These are phyloP conservation scores for Strigamia transsilvanica DNA, from an alignment of 2,888 invertebrate species.

Conservation along the genomic window DNA sequence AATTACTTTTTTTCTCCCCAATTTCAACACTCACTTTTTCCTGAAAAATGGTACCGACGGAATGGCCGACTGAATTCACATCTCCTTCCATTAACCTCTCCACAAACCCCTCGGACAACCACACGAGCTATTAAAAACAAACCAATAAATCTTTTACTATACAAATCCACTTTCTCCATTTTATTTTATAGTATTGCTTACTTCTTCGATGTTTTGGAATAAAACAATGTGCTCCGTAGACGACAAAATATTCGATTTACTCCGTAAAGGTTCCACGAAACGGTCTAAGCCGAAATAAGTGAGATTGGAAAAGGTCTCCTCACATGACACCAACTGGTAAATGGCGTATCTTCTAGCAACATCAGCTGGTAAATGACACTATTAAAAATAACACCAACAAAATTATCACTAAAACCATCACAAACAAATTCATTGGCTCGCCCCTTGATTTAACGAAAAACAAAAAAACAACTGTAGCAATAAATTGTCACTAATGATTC, in stretches of 20 bases:
- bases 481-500: not conserved
- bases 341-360: constrained; percentile 50
- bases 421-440: no score
- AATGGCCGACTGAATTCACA: constrained; percentile 52
- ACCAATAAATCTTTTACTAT: not conserved
- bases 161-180: not conserved
- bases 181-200: not conserved
- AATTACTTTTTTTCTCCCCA: not conserved
- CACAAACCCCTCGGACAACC: constrained; percentile 53
- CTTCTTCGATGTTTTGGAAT: constrained; percentile 53
- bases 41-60: constrained; percentile 48
- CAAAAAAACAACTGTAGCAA: no score
- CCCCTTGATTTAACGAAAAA: no score
- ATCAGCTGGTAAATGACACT: constrained; percentile 47
- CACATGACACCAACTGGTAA: constrained; percentile 51
- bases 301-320: constrained; percentile 52
- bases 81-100: constrained; percentile 53
- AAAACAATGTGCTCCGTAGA: constrained; percentile 52
- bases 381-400: not conserved
- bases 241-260: constrained; percentile 38
- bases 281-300: constrained; percentile 52
- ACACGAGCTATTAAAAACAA: constrained; percentile 51
- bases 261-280: constrained; percentile 50
- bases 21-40: constrained; percentile 44
- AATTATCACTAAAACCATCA: not conserved